Evolutionary conservation across 2,888 invertebrate species (phyloP).

Genomic region (Tanypteryx hageni): DNA sequence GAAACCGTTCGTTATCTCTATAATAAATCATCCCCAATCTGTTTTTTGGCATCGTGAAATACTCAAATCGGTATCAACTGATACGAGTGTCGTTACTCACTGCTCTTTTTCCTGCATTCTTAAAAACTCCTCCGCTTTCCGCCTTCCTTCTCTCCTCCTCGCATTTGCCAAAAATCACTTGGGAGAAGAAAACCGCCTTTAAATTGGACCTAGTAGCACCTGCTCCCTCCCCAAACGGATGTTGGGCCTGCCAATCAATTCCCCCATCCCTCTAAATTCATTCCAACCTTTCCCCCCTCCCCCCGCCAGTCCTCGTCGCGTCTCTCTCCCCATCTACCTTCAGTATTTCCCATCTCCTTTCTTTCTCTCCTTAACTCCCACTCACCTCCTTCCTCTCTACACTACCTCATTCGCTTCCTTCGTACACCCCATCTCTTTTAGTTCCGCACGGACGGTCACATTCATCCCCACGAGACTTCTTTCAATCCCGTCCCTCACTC

Average conservation of each 20-base stretch:
- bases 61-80: too few relatives aligned
- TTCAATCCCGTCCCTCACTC: not conserved
- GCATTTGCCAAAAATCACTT: conserved; percentile 45
- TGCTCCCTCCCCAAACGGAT: not conserved
- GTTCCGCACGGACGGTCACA: not conserved
- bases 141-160: not conserved
- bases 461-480: conserved; percentile 37
- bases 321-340: not conserved
- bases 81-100: not conserved
- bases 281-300: conserved; percentile 43
- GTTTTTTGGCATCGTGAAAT: not conserved
- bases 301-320: not conserved
- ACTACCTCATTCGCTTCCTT: not conserved
- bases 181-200: conserved; percentile 42
- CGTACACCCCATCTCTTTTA: not conserved
- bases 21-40: not conserved
- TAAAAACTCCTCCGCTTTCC: not conserved
- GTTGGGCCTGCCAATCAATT: conserved; percentile 42
- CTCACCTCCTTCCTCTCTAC: not conserved
- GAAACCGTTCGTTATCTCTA: not conserved
- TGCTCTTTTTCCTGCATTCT: not conserved
- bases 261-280: conserved; percentile 35
- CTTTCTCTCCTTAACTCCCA: not conserved
- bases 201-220: conserved; percentile 39
- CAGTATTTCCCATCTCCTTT: not conserved